phyloP scores from a whole-genome alignment of 2,888 invertebrate species.

The Pachliopta kotzebuea region DNA sequence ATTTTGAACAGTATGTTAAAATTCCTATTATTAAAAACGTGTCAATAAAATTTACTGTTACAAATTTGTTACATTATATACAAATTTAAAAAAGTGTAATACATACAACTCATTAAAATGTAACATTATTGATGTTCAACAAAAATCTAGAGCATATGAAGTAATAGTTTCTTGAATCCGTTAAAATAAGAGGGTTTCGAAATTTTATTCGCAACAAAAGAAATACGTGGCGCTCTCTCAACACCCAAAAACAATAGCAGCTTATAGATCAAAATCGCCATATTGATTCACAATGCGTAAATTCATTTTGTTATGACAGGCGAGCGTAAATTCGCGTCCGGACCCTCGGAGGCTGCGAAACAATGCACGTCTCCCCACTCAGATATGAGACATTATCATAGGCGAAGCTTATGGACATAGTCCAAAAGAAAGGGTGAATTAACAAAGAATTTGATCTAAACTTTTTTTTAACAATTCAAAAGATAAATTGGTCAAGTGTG shows the following conservation, averaged over 20 bases:
- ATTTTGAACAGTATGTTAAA: too few relatives aligned
- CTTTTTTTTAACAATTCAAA: constrained; percentile 64
- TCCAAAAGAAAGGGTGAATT: constrained; percentile 63
- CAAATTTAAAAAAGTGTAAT: too few relatives aligned
- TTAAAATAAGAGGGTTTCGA: constrained; percentile 59
- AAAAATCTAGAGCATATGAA: neutral
- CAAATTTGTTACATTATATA: too few relatives aligned
- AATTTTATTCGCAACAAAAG: constrained; percentile 57
- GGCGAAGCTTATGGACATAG: constrained; percentile 64
- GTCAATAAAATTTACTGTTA: too few relatives aligned
- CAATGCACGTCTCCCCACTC: constrained; percentile 67
- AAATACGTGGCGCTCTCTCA: constrained; percentile 63
- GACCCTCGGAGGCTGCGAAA: constrained; percentile 76
- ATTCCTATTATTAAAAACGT: too few relatives aligned
- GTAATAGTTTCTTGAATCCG: neutral
- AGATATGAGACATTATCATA: constrained; percentile 69
- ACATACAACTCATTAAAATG: too few relatives aligned
- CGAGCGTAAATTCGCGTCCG: constrained; percentile 74
- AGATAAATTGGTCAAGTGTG: constrained; percentile 69
- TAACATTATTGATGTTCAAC: too few relatives aligned
- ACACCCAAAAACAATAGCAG: constrained; percentile 74
- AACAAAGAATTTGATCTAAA: constrained; percentile 62
- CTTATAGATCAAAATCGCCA: constrained; percentile 71
- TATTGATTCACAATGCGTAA: constrained; percentile 79
- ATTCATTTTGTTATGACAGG: constrained; percentile 79